Evolutionary conservation across 1,140 invertebrate genomes (phyloP).

Genomic region (Drepana arcuata): DNA sequence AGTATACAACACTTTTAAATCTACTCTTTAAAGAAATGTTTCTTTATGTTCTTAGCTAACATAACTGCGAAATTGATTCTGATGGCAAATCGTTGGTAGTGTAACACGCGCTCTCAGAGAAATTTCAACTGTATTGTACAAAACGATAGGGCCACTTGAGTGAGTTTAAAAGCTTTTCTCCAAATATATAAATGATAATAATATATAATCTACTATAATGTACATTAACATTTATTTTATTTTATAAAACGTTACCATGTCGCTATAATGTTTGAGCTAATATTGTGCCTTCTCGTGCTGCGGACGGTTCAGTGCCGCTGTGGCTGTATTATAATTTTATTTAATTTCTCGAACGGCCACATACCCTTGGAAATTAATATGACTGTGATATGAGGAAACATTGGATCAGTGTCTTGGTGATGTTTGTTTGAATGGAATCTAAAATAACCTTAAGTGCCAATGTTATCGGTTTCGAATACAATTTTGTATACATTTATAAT

Average conservation of each 20-base stretch:
- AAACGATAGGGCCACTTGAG: too few relatives aligned
- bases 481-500: conserved; percentile 49
- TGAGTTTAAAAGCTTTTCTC: not conserved
- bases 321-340: conserved; percentile 17
- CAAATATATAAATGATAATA: not conserved
- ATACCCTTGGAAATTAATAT: conserved; percentile 30
- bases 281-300: conserved; percentile 30
- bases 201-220: not conserved
- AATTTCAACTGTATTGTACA: too few relatives aligned
- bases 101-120: too few relatives aligned
- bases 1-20: too few relatives aligned
- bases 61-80: too few relatives aligned
- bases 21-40: too few relatives aligned
- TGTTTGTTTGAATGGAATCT: conserved; percentile 14
- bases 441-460: conserved; percentile 45
- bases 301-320: too few relatives aligned
- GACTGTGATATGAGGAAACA: conserved; percentile 41
- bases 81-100: too few relatives aligned
- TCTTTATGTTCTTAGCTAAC: too few relatives aligned
- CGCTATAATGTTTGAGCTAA: conserved; percentile 30
- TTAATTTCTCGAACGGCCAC: conserved; percentile 7
- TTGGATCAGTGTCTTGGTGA: conserved; percentile 10
- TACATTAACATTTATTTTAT: conserved; percentile 23
- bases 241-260: conserved; percentile 39
- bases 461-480: conserved; percentile 41